Evolutionary conservation across 1,140 invertebrate species (phyloP), one percentile per base, ranked within the genome.

Genomic region (Eciton burchellii): DNA sequence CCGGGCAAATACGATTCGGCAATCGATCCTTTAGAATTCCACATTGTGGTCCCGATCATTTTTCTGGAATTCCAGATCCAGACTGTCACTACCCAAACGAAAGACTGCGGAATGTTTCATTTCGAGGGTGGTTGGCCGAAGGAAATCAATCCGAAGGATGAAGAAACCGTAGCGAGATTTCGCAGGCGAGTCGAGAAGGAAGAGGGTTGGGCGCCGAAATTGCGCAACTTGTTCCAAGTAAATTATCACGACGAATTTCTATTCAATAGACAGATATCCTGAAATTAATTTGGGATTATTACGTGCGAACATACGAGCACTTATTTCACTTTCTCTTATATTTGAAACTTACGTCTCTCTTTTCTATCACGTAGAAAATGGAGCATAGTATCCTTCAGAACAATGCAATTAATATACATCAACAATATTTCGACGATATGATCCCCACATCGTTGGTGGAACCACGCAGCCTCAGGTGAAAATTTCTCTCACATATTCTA

Each of bases 41-140:
- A 79, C 24, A n/a, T 68, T 56, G n/a, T 24, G 19, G n/a, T 63
- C 11, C 26, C n/a, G 19, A 54, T 47, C n/a, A 47, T 54, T 62
- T 19, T 8, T 26, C 54, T 9, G 57, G 12, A 73, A 74, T 88
- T 83, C 41, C 66, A 94, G 91, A 92, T 95, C 11, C 97, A 97
- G 91, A 97, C 96, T 35, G 94, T 94, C 68, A 92, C 96, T 88
- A 96, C 96, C 63, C 96, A 97, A 88, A 97, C 96, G 90, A 96
- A 96, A 68, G 95, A 95, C 88, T 95, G 95, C 9, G 97, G 97
- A 1, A 97, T 99, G 89, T 97, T 97, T 89, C 98, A 99, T 90
- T 96, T 96, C n/a, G 98, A 99, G 94, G 98, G 98, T 43, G 98
- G 98, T 4, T 99, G 98, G 98, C 98, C 98, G 0, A 98, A 98